Conservation (phyloP, 2,888 invertebrate genomes). For the Oasisia sp. region DNA sequence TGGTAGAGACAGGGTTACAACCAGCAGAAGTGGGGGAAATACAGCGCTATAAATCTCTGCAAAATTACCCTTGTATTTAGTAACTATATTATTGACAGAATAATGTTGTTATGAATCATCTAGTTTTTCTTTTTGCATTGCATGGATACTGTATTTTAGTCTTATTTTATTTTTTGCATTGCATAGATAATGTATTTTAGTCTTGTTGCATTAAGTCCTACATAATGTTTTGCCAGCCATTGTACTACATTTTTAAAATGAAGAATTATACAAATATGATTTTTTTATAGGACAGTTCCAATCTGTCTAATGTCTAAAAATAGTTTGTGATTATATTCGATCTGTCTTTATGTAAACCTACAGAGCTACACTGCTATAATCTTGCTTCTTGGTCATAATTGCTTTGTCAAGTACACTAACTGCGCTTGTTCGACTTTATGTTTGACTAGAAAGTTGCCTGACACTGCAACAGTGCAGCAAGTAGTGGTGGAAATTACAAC, state of each 20-base stretch:
- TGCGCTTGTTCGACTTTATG: neutral
- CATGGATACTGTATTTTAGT: too few relatives aligned
- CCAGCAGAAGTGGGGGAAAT: neutral
- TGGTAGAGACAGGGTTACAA: neutral
- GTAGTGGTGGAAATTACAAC: neutral
- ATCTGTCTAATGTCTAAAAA: too few relatives aligned
- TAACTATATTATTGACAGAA: neutral
- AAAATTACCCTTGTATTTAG: neutral
- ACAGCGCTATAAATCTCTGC: neutral
- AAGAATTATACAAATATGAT: too few relatives aligned
- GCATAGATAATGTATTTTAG: too few relatives aligned
- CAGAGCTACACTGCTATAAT: neutral
- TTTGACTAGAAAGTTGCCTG: neutral
- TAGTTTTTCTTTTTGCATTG: too few relatives aligned
- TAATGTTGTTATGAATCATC: neutral
- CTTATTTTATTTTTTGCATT: too few relatives aligned
- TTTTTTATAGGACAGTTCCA: too few relatives aligned
- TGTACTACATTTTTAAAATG: too few relatives aligned
- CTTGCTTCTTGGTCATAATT: neutral
- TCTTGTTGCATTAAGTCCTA: too few relatives aligned
- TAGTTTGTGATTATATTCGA: too few relatives aligned
- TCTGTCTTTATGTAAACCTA: too few relatives aligned
- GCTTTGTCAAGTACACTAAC: neutral
- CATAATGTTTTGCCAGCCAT: too few relatives aligned
- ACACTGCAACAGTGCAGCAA: neutral